These are phyloP conservation scores for Ceramica pisi DNA, from an alignment of 2,888 invertebrate species.

Conservation along the genomic window DNA sequence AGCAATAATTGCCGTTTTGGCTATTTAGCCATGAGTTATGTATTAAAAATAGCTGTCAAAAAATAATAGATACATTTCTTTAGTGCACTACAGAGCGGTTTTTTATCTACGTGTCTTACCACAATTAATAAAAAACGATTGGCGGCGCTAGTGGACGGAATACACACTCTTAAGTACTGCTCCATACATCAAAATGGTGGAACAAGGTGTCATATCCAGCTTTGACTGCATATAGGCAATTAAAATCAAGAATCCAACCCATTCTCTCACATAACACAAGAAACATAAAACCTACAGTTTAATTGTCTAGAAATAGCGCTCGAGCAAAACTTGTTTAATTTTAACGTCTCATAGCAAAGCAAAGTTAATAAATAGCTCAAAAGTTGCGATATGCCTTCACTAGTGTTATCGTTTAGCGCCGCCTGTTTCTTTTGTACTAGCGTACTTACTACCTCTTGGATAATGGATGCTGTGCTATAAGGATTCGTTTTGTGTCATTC, in stretches of 20 bases:
- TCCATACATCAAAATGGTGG: too few relatives aligned
- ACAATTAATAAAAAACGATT: too few relatives aligned
- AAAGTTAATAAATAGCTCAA: conserved; percentile 50
- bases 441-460: too few relatives aligned
- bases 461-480: conserved; percentile 20
- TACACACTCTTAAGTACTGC: too few relatives aligned
- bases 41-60: too few relatives aligned
- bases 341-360: conserved; percentile 47
- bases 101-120: too few relatives aligned
- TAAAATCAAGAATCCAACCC: conserved; percentile 1
- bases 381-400: conserved; percentile 46
- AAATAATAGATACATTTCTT: too few relatives aligned
- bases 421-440: conserved; percentile 33
- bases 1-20: too few relatives aligned
- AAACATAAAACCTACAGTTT: conserved; percentile 33
- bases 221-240: neutral
- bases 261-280: conserved; percentile 11
- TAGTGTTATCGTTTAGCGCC: conserved; percentile 17
- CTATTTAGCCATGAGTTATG: too few relatives aligned
- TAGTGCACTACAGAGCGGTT: too few relatives aligned
- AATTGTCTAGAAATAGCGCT: conserved; percentile 33
- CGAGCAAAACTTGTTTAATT: conserved; percentile 51
- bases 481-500: conserved; percentile 14
- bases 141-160: too few relatives aligned
- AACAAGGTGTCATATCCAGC: too few relatives aligned